Evolutionary conservation across 2,113 vertebrate genomes (phyloP).

Genomic region (Thinocorus orbignyianus): DNA sequence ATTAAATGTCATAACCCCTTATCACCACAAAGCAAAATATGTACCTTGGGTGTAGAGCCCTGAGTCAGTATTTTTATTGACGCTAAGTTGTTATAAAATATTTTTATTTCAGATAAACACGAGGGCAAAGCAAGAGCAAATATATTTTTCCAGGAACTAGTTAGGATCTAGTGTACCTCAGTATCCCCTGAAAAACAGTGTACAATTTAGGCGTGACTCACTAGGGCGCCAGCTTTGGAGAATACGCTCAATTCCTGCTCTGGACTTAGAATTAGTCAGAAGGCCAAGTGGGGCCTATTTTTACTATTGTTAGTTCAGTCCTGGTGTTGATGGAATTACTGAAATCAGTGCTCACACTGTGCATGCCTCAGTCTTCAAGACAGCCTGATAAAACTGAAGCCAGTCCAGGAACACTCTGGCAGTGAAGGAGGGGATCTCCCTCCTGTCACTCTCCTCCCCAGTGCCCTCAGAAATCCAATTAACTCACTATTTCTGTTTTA

Average conservation of each 20-base stretch:
- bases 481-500: not conserved
- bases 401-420: not conserved
- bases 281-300: not conserved
- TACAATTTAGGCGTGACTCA: conserved; percentile 18
- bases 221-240: not conserved
- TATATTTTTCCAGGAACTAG: conserved; percentile 29
- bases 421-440: not conserved
- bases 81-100: not conserved
- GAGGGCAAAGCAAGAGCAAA: not conserved
- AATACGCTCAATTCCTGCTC: not conserved
- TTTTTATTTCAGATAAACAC: conserved; percentile 23
- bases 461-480: not conserved
- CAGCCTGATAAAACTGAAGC: not conserved
- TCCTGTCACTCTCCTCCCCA: not conserved
- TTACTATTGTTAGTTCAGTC: not conserved
- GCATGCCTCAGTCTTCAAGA: not conserved
- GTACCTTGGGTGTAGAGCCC: conserved; percentile 13
- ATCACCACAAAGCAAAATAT: not conserved
- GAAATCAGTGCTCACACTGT: not conserved
- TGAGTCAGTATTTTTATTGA: conserved; percentile 49
- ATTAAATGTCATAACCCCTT: conserved; percentile 5
- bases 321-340: not conserved
- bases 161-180: not conserved
- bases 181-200: not conserved
- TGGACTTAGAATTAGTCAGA: not conserved